Percentiles rank a stretch among this genome's conserved stretches.
phyloP scores from a whole-genome alignment of 2,797 vertebrate species.

The Rhinella marina region DNA sequence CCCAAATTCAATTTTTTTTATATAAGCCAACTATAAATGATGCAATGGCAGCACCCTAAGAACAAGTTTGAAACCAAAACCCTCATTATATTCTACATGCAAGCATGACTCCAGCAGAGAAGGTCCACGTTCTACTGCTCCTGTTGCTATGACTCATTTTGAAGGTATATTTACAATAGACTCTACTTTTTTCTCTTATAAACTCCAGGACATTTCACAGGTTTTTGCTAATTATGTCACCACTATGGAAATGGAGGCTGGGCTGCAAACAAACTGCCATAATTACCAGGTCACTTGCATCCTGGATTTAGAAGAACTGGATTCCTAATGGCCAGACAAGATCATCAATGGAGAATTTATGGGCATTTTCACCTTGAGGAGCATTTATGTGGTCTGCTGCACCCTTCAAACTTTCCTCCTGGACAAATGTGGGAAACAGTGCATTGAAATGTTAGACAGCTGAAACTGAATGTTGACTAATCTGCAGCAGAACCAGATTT shows the following conservation, averaged over 20 bases:
- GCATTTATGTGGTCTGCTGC: constrained; percentile 80
- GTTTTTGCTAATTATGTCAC: constrained; percentile 78
- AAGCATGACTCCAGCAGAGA: constrained; percentile 67
- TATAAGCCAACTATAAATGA: no score
- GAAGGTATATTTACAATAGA: constrained; percentile 68
- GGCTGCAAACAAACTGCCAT: constrained; percentile 73
- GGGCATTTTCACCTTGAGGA: constrained; percentile 74
- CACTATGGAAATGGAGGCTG: constrained; percentile 71
- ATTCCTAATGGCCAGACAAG: constrained; percentile 72
- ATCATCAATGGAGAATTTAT: constrained; percentile 70
- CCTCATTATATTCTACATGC: constrained; percentile 69
- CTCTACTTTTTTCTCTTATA: constrained; percentile 65
- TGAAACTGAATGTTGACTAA: constrained; percentile 73
- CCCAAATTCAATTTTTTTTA: no score
- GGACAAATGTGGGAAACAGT: constrained; percentile 84
- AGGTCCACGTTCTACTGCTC: constrained; percentile 64
- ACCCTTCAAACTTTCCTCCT: constrained; percentile 72
- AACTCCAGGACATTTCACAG: constrained; percentile 73
- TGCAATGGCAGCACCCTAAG: constrained; percentile 42
- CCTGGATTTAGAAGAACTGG: constrained; percentile 75
- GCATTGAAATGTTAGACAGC: constrained; percentile 80
- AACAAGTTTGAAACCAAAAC: constrained; percentile 66
- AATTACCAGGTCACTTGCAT: constrained; percentile 73
- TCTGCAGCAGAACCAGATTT: constrained; percentile 69
- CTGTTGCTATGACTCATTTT: constrained; percentile 66